A percentile compares a stretch with the other conserved stretches of the same genome.
phyloP scores from a whole-genome alignment of 2,797 vertebrate genomes.

The Buceros bicornis region DNA sequence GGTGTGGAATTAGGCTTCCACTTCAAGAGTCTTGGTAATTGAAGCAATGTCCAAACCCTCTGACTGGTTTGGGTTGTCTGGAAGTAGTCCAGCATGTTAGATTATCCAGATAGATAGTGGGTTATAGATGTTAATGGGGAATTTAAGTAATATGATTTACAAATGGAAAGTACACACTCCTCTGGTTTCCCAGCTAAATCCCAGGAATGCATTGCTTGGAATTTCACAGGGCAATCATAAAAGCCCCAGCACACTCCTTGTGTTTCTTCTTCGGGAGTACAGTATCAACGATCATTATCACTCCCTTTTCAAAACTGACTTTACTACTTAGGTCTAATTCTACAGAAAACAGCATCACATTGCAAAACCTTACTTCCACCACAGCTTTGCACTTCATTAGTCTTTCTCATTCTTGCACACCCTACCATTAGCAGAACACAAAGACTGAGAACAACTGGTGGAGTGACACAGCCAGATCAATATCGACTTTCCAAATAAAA shows the following conservation, averaged over 20 bases:
- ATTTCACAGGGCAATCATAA: background rate
- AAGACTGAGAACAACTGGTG: background rate
- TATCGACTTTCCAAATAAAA: background rate
- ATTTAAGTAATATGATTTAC: background rate
- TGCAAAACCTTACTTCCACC: background rate
- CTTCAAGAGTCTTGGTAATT: background rate
- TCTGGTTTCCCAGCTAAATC: constrained; percentile 39
- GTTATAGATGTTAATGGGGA: background rate
- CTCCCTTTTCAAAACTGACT: background rate
- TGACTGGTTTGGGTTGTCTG: background rate
- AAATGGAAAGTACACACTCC: background rate
- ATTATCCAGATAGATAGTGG: constrained; percentile 4
- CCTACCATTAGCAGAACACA: background rate
- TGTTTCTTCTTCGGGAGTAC: background rate
- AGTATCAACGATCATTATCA: background rate
- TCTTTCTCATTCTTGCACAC: background rate
- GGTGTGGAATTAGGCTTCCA: background rate
- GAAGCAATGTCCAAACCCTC: background rate
- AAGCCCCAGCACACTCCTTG: background rate
- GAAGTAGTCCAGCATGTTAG: background rate
- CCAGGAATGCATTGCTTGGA: constrained; percentile 21
- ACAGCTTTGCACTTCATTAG: background rate
- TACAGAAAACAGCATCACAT: background rate
- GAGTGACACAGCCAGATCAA: background rate
- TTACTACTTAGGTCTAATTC: background rate